Evolutionary conservation across 2,113 vertebrate species (phyloP), one percentile per base, ranked within the genome.

Genomic region (Plecturocebus donacophilus): DNA sequence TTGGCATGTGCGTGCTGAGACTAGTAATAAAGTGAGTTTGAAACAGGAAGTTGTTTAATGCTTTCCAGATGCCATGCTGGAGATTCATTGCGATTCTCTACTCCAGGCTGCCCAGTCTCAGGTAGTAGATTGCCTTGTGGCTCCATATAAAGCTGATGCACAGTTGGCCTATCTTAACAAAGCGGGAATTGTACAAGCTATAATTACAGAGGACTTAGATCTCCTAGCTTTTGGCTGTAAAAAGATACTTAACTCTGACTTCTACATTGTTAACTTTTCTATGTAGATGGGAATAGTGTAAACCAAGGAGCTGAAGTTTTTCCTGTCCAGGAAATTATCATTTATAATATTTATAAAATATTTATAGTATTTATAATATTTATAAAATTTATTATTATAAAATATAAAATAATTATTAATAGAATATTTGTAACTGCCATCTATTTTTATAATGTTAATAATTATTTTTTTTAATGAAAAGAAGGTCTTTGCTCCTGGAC

Each of bases 81-180:
- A 89, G 13, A 20, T 0, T 90, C 9, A 82, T 49, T 14, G 6
- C 32, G 64, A n/a, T 30, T 54, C 61, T 87, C 40, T 90, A 25
- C 14, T 92, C 1, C 96, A 99, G 99, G 99, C 98, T 80, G 99
- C 99, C 0, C 98, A 99, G 95, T 94, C 97, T 0, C 99, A 98
- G 84, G 99, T 99, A 1, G 98, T 99, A 76, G 99, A 99, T 85
- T 99, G 99, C 85, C 96, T 99, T 6, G 99, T 99, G 96, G 99
- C 99, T 64, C 99, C 99, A 0, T 99, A 99, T n/a, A 99, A 99
- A 98, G 99, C 99, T 0, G 99, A 99, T 93, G 99, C 99, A 40
- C 99, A 99, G 98, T 35, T 99, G 98, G 99, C 99, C 73, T 99
- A 99, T 90, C 99, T 99, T n/a, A 99, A 99, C 95, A 99, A 99